Evolutionary conservation across 1,140 invertebrate genomes (phyloP).

Genomic region (Hirudo medicinalis): DNA sequence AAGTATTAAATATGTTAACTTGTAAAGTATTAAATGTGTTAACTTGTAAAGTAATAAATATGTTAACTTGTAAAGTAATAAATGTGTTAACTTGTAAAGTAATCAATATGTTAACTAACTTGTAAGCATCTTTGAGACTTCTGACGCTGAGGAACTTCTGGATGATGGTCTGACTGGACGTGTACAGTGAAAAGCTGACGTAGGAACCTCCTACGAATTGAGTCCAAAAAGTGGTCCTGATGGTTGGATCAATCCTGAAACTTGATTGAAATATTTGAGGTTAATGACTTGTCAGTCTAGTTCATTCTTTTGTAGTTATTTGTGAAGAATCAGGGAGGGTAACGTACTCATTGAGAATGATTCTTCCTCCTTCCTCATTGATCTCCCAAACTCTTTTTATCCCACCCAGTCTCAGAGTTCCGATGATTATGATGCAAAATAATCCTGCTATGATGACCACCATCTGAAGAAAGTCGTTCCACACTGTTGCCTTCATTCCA

Average conservation of each 20-base stretch:
- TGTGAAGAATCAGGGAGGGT: not conserved
- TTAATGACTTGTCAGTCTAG: no score
- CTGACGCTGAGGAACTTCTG: conserved; percentile 72
- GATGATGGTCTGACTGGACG: conserved; percentile 74
- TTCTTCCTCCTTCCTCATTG: conserved; percentile 49
- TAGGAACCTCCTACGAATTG: conserved; percentile 59
- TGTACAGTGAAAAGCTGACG: conserved; percentile 58
- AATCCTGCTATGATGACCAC: conserved; percentile 13
- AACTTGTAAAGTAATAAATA: no score
- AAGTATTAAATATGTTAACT: conserved; percentile 38
- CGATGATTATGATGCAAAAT: conserved; percentile 37
- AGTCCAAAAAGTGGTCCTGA: conserved; percentile 70
- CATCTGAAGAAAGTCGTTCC: conserved; percentile 20
- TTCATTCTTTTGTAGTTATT: not conserved
- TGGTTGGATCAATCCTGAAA: conserved; percentile 57
- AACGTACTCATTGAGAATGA: conserved; percentile 40
- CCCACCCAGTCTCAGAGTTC: conserved; percentile 49
- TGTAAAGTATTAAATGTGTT: no score
- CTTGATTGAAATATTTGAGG: conserved; percentile 38
- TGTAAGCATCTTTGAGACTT: conserved; percentile 50
- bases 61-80: no score
- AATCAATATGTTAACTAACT: conserved; percentile 40
- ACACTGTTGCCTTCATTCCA: conserved; percentile 21
- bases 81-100: no score
- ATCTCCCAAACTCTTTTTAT: conserved; percentile 51